Conservation (phyloP, 2,888 invertebrate genomes). For the Eretmocerus hayati region DNA sequence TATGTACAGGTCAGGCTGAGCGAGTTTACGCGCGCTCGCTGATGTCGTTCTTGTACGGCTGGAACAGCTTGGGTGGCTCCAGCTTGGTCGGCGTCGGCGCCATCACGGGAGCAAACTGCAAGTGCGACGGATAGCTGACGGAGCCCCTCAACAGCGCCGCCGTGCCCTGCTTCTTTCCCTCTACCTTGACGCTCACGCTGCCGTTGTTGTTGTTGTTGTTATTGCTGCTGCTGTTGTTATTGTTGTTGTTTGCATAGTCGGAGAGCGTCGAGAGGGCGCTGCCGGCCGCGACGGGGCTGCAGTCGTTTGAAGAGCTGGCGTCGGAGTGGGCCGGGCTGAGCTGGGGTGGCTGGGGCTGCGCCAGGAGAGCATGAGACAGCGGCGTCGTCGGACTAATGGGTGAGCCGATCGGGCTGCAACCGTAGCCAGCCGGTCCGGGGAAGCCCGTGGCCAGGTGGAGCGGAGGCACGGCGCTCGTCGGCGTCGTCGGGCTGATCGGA, state of each 20-base stretch:
- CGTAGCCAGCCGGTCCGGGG: background rate
- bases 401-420: background rate
- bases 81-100: conserved; percentile 32
- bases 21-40: conserved; percentile 36
- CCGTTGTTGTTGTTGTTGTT: background rate
- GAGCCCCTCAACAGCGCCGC: too few species aligned
- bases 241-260: conserved; percentile 38
- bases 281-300: conserved; percentile 39
- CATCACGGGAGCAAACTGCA: conserved; percentile 6
- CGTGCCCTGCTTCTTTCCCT: too few species aligned
- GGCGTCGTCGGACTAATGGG: too few species aligned
- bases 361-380: too few species aligned
- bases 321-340: background rate
- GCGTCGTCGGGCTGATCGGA: too few species aligned
- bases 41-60: conserved; percentile 64
- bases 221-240: conserved; percentile 30
- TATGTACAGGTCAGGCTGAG: background rate
- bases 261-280: conserved; percentile 37
- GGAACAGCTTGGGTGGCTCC: conserved; percentile 61
- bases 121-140: too few species aligned
- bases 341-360: conserved; percentile 5
- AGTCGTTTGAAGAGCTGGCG: background rate
- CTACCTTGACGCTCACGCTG: background rate
- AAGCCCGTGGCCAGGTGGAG: conserved; percentile 18
- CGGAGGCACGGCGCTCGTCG: conserved; percentile 18